Evolutionary conservation across 2,888 invertebrate species (phyloP).

Genomic region (Elysia crispata): DNA sequence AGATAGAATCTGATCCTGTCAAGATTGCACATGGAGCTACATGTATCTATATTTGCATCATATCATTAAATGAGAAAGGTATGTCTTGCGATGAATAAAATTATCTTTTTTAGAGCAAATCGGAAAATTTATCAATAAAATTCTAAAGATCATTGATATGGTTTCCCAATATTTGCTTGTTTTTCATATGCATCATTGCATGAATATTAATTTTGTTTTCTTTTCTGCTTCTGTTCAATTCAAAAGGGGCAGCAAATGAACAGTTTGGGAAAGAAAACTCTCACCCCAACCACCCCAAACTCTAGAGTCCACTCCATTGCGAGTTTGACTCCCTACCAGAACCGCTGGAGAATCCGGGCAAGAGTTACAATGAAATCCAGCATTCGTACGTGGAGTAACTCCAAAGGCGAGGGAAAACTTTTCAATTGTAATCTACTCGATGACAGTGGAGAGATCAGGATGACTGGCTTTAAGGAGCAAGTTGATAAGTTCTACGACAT

Average conservation of each 20-base stretch:
- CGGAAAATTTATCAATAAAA: too few species aligned
- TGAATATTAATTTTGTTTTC: too few species aligned
- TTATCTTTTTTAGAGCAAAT: too few species aligned
- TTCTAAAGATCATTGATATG: too few species aligned
- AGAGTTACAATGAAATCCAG: conserved; percentile 89
- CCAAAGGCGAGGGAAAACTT: conserved; percentile 93
- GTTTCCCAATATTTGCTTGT: too few species aligned
- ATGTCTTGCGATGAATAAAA: too few species aligned
- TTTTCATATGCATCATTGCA: too few species aligned
- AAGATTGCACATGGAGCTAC: too few species aligned
- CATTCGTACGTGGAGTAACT: conserved; percentile 93
- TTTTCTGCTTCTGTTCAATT: conserved; percentile 32
- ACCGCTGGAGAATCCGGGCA: conserved; percentile 95
- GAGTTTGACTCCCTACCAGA: conserved; percentile 94
- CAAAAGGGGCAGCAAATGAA: conserved; percentile 48
- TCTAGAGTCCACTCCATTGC: conserved; percentile 84
- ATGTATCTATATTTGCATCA: too few species aligned
- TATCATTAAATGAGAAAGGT: too few species aligned
- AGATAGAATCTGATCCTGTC: too few species aligned
- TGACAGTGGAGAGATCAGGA: conserved; percentile 94
- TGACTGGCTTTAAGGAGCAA: conserved; percentile 91
- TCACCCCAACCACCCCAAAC: conserved; percentile 53
- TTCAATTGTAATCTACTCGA: conserved; percentile 96
- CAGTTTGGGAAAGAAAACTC: conserved; percentile 35
- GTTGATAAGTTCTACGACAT: conserved; percentile 93